phyloP scores from a whole-genome alignment of 2,888 invertebrate genomes.

The Drosophila rubida region DNA sequence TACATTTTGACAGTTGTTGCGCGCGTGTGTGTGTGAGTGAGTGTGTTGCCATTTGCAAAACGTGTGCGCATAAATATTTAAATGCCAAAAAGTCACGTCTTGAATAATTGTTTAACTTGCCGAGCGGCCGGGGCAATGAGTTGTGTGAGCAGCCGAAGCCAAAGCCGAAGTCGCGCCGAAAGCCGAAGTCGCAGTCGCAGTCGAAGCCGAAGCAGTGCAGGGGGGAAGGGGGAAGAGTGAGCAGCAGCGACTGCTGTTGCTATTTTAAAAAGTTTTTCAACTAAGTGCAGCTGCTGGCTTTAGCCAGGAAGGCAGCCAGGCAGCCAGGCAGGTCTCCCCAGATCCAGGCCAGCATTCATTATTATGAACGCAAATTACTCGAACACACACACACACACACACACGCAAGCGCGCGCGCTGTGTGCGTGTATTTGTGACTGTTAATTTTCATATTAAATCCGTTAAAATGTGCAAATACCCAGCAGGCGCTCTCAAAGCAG shows the following conservation, averaged over 20 bases:
- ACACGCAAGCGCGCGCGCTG: slow-evolving; percentile 2
- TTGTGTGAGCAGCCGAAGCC: slow-evolving; percentile 1
- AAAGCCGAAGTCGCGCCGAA: too few species aligned
- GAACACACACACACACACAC: slow-evolving; percentile 21
- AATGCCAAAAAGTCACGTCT: slow-evolving; percentile 79
- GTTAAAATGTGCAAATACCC: slow-evolving; percentile 79
- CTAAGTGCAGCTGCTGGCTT: slow-evolving; percentile 71
- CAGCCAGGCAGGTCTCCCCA: slow-evolving; percentile 11
- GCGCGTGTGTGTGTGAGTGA: slow-evolving; percentile 12
- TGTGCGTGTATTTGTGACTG: slow-evolving; percentile 49
- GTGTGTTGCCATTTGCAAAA: slow-evolving; percentile 46
- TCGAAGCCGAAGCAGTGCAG: too few species aligned
- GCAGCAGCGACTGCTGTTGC: slow-evolving; percentile 46
- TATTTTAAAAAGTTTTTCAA: slow-evolving; percentile 74
- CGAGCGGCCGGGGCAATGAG: slow-evolving; percentile 19
- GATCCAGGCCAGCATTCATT: slow-evolving; percentile 61
- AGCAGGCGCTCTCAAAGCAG: slow-evolving; percentile 61
- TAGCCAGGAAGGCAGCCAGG: slow-evolving; percentile 11
- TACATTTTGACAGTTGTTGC: slow-evolving; percentile 48
- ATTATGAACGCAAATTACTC: slow-evolving; percentile 71
- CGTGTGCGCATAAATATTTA: slow-evolving; percentile 76
- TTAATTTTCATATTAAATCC: slow-evolving; percentile 78
- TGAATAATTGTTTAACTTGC: slow-evolving; percentile 75
- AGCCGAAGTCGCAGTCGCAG: too few species aligned
- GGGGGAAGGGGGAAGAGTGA: background rate